These are phyloP conservation scores for Metopolophium dirhodum DNA, from an alignment of 1,140 invertebrate genomes.

Conservation along the genomic window DNA sequence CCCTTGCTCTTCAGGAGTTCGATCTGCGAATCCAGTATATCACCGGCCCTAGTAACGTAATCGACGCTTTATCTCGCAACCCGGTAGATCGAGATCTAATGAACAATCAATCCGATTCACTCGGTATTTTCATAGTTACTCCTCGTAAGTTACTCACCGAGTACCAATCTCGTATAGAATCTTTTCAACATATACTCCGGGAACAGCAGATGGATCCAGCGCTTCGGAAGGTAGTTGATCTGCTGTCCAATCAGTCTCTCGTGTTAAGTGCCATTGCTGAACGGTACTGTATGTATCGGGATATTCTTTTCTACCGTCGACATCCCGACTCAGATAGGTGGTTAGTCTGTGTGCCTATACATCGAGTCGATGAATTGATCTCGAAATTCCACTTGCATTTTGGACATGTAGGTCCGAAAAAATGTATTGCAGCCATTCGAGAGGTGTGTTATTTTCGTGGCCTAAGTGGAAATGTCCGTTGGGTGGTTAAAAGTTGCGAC, in stretches of 20 bases:
- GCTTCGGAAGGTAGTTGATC: neutral
- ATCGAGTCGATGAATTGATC: neutral
- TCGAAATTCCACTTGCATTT: neutral
- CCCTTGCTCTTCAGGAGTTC: neutral
- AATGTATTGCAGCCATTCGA: neutral
- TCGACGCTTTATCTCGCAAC: neutral
- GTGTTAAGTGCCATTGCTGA: neutral
- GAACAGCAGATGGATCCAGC: neutral
- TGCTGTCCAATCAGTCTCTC: neutral
- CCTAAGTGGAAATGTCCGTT: neutral
- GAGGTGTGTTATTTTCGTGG: neutral
- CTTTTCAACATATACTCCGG: neutral
- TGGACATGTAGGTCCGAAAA: neutral
- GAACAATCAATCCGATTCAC: neutral
- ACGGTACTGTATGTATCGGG: neutral
- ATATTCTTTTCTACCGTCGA: neutral
- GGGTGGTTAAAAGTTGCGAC: neutral
- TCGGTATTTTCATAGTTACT: neutral
- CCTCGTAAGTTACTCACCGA: neutral
- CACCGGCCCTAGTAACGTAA: neutral
- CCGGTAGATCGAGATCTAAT: neutral
- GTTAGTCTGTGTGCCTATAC: neutral
- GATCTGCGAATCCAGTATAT: neutral
- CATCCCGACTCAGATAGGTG: neutral
- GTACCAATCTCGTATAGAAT: neutral